Evolutionary conservation across 1,140 invertebrate genomes (phyloP), one percentile per base, ranked within the genome.

Genomic region (Elymnias hypermnestra): DNA sequence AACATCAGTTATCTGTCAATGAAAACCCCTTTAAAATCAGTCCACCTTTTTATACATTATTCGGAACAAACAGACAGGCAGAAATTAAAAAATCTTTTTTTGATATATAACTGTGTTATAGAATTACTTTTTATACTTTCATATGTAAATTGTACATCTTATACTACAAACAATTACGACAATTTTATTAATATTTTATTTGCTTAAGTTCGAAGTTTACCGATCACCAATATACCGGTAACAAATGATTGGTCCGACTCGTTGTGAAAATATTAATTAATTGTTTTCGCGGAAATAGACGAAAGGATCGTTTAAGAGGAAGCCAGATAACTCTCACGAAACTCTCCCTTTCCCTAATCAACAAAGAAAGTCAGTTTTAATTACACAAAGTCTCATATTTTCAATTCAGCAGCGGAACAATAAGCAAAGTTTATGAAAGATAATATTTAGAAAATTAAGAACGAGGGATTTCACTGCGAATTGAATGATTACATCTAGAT

Each of bases 201-300:
- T n/a, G n/a, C n/a, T 12, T 19, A 56, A 51, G 53, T 66, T 36
- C 42, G 5, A 5, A 59, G 37, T 21, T 43, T 37, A 40, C 18
- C 48, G 17, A 14, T 17, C 29, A n/a, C 40, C 18, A 33, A 38
- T 17, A 42, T 42, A 46, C 57, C 54, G 54, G 53, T 65, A 67
- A 65, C 59, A 65, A 67, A 67, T 68, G 62, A 68, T 63, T 64
- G 57, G 31, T 37, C 42, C 45, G 49, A 31, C 35, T 36, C 55
- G 63, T 66, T 70, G 66, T 64, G 63, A 64, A 70, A 66, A 62
- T 70, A 70, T 64, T 70, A 70, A 70, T 70, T 70, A 70, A 70
- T 70, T n/a, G n/a, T 66, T 52, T 53, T 38, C 51, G 44, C 46
- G 48, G 52, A 58, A 69, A 67, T 57, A 62, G 47, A 59, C 33